Conservation (phyloP, 2,113 vertebrate species). For the Petrocephalus zakoni region DNA sequence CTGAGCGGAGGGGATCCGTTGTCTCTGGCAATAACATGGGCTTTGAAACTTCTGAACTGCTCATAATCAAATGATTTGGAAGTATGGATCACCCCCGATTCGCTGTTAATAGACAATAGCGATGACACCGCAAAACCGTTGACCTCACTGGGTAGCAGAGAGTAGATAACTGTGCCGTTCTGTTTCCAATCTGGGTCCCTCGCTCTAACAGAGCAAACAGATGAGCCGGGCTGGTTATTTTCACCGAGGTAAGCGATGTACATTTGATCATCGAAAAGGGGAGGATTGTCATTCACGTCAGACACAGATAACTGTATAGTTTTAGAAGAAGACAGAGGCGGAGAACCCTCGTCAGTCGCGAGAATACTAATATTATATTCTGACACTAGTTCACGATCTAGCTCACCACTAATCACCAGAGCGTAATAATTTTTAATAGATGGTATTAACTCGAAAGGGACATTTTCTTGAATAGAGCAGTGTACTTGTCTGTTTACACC, state of each 20-base stretch:
- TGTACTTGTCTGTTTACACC: slow-evolving; percentile 45
- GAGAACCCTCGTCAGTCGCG: slow-evolving; percentile 41
- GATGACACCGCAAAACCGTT: slow-evolving; percentile 40
- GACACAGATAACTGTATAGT: slow-evolving; percentile 41
- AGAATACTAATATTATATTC: slow-evolving; percentile 33
- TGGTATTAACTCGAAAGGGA: slow-evolving; percentile 55
- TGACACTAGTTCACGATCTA: slow-evolving; percentile 30
- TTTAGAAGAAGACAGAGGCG: slow-evolving; percentile 37
- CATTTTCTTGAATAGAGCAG: slow-evolving; percentile 43
- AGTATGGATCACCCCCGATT: slow-evolving; percentile 50
- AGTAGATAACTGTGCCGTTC: slow-evolving; percentile 52
- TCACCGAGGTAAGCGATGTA: slow-evolving; percentile 50
- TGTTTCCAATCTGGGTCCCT: slow-evolving; percentile 46
- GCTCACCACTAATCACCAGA: slow-evolving; percentile 21
- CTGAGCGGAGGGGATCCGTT: slow-evolving; percentile 51
- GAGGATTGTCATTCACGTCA: slow-evolving; percentile 54
- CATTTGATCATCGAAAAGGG: slow-evolving; percentile 37
- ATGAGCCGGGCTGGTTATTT: slow-evolving; percentile 51
- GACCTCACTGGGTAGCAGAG: slow-evolving; percentile 35
- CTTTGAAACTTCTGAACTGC: slow-evolving; percentile 41
- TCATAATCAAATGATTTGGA: slow-evolving; percentile 57
- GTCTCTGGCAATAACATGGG: slow-evolving; percentile 46
- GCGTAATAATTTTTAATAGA: slow-evolving; percentile 43
- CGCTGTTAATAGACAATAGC: slow-evolving; percentile 54
- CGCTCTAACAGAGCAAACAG: slow-evolving; percentile 48